A percentile compares a stretch with the other conserved stretches of the same genome.
phyloP scores from a whole-genome alignment of 2,113 vertebrate genomes.

The Sinocyclocheilus maitianheensis region DNA sequence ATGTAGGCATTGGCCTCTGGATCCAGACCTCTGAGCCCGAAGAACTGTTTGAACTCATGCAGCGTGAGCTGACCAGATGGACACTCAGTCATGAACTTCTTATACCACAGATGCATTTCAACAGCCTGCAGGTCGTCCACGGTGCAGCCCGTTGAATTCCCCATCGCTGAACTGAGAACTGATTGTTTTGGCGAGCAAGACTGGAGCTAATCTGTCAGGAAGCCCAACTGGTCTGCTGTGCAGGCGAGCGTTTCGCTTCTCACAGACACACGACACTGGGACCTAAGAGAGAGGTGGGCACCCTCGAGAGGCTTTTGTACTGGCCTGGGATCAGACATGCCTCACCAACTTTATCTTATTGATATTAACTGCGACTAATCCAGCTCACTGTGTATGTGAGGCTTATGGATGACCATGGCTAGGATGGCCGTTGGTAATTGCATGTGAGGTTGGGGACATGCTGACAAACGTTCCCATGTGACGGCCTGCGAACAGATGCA shows the following conservation, averaged over 20 bases:
- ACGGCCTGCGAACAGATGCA: neutral
- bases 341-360: slow-evolving; percentile 42
- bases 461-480: neutral
- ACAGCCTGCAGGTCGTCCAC: slow-evolving; percentile 88
- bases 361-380: slow-evolving; percentile 71
- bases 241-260: slow-evolving; percentile 64
- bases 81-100: slow-evolving; percentile 84
- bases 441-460: slow-evolving; percentile 27
- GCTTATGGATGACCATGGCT: slow-evolving; percentile 57
- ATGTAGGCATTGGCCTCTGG: slow-evolving; percentile 86
- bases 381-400: slow-evolving; percentile 51
- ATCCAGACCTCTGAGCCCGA: slow-evolving; percentile 84
- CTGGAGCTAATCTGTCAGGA: neutral
- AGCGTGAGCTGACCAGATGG: slow-evolving; percentile 90
- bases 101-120: slow-evolving; percentile 94
- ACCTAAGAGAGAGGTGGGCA: slow-evolving; percentile 29
- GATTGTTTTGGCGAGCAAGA: neutral
- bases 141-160: slow-evolving; percentile 79
- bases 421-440: slow-evolving; percentile 32
- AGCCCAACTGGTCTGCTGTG: slow-evolving; percentile 72
- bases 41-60: slow-evolving; percentile 92
- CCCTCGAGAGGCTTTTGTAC: slow-evolving; percentile 65
- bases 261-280: slow-evolving; percentile 73
- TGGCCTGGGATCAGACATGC: slow-evolving; percentile 43
- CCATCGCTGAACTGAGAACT: slow-evolving; percentile 70